Conservation (phyloP, 2,113 vertebrate genomes). For the Tenebrosternarchus preto region DNA sequence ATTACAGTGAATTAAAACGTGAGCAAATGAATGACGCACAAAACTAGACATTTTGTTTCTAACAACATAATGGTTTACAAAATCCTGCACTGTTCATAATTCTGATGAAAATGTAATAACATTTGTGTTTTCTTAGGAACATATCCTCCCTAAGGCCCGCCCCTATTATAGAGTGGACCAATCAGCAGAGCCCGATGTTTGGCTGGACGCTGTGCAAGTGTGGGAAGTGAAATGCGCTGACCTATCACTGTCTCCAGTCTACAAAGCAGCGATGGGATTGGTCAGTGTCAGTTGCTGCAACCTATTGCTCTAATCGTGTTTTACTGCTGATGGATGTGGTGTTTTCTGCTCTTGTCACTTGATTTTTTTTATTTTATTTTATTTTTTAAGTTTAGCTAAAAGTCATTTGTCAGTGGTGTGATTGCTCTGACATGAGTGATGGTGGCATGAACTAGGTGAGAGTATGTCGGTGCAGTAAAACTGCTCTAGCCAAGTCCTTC, state of each 20-base stretch:
- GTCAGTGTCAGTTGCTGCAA: constrained; percentile 71
- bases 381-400: background rate
- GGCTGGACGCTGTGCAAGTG: constrained; percentile 84
- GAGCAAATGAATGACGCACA: too few relatives aligned
- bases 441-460: too few relatives aligned
- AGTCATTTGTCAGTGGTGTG: background rate
- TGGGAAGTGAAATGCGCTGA: constrained; percentile 94
- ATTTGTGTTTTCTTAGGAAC: constrained; percentile 76
- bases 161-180: constrained; percentile 83
- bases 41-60: background rate
- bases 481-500: too few relatives aligned
- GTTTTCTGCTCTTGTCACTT: background rate
- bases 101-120: too few relatives aligned
- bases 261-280: constrained; percentile 87
- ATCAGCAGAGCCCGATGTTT: constrained; percentile 81
- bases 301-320: background rate
- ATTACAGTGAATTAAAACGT: background rate
- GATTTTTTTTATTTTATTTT: background rate
- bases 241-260: constrained; percentile 86
- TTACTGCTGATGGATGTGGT: background rate
- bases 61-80: background rate
- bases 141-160: constrained; percentile 77
- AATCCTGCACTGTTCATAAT: background rate
- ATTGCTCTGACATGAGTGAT: too few relatives aligned
- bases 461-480: too few relatives aligned